Conservation (phyloP, 2,888 invertebrate genomes). For the Tenthredo amoena region DNA sequence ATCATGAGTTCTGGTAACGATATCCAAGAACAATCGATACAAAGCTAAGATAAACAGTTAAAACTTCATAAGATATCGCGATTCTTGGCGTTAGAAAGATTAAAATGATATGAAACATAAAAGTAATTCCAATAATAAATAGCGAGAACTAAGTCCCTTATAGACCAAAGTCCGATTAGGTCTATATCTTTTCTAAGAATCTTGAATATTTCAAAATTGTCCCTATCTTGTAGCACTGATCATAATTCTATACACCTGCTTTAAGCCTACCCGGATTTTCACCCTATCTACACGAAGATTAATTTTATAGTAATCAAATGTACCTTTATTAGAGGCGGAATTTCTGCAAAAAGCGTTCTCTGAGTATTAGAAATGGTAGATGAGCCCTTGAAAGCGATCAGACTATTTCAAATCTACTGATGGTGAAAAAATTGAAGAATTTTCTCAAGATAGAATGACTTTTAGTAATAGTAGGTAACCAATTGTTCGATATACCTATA, state of each 20-base stretch:
- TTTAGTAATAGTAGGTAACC: neutral
- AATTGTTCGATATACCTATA: neutral
- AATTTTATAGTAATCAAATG: neutral
- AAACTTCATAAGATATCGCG: slow-evolving; percentile 6
- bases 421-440: neutral
- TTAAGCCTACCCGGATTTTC: neutral
- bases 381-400: too few relatives aligned
- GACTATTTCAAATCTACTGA: neutral
- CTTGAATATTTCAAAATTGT: neutral
- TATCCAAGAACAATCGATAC: neutral
- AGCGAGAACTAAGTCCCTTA: neutral
- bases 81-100: neutral
- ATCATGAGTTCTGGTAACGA: neutral
- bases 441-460: neutral
- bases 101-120: neutral
- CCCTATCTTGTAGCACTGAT: neutral
- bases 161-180: neutral
- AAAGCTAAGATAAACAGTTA: neutral
- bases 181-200: neutral
- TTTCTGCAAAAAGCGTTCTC: neutral
- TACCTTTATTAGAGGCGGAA: neutral
- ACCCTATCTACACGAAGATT: neutral
- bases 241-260: neutral
- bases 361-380: neutral
- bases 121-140: slow-evolving; percentile 1